phyloP scores from a whole-genome alignment of 2,888 invertebrate species.

The Agonopterix alstromeriana region DNA sequence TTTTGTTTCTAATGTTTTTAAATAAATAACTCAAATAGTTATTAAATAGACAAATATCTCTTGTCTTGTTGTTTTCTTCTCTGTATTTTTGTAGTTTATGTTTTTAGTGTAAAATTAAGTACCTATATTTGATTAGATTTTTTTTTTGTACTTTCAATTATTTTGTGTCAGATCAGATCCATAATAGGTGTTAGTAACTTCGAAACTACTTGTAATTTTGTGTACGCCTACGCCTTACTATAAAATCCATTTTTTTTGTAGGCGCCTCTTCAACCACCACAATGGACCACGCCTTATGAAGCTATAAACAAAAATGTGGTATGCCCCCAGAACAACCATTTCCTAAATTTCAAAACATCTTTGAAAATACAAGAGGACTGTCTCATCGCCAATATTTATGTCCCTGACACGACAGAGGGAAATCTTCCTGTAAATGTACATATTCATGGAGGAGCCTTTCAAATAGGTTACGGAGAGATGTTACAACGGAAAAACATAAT shows the following conservation, averaged over 20 bases:
- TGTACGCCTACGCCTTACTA: no score
- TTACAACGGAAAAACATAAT: slow-evolving; percentile 14
- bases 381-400: slow-evolving; percentile 42
- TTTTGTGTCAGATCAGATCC: no score
- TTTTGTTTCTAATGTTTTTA: no score
- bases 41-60: no score
- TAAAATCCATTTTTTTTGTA: slow-evolving; percentile 11
- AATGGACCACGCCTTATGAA: slow-evolving; percentile 22
- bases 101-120: no score
- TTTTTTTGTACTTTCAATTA: no score
- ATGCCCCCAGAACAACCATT: slow-evolving; percentile 22
- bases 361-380: slow-evolving; percentile 33
- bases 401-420: slow-evolving; percentile 30
- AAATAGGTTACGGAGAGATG: slow-evolving; percentile 18
- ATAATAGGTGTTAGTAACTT: no score
- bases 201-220: no score
- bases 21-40: no score
- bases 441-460: slow-evolving; percentile 31
- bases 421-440: slow-evolving; percentile 26
- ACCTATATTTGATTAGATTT: no score
- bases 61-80: no score
- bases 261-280: slow-evolving; percentile 31
- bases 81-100: no score
- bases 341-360: not conserved
- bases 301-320: slow-evolving; percentile 20